A percentile compares a stretch with the other conserved stretches of the same genome.
phyloP scores from a whole-genome alignment of 2,888 invertebrate genomes.

The Hermaeophaga mercurialis region DNA sequence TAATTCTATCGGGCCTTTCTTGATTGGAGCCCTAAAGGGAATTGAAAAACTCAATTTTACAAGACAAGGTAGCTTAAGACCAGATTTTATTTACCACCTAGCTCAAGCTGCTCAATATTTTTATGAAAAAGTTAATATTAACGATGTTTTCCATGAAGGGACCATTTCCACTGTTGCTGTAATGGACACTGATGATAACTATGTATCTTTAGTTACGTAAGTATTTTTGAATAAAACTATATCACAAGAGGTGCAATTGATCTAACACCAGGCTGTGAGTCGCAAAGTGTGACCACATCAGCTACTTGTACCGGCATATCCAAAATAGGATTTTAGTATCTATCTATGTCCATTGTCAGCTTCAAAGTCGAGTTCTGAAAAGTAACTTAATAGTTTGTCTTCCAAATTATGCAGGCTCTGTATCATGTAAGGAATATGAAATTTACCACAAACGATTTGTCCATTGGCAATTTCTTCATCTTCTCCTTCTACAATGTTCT shows the following conservation, averaged over 20 bases:
- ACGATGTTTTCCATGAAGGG: slow-evolving; percentile 51
- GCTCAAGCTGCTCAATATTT: slow-evolving; percentile 48
- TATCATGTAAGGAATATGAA: too few species aligned
- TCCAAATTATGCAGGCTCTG: too few species aligned
- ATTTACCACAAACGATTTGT: too few species aligned
- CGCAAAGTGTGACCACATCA: too few species aligned
- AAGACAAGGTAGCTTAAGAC: slow-evolving; percentile 38
- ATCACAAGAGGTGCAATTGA: not conserved
- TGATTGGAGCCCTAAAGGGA: slow-evolving; percentile 48
- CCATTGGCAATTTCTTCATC: too few species aligned
- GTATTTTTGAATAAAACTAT: slow-evolving; percentile 48
- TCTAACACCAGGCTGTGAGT: too few species aligned
- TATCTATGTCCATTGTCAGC: too few species aligned
- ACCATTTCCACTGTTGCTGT: slow-evolving; percentile 67
- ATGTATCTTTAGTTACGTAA: slow-evolving; percentile 72
- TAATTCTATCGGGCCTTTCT: slow-evolving; percentile 48
- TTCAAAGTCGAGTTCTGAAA: too few species aligned
- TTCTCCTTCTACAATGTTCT: too few species aligned
- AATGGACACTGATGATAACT: slow-evolving; percentile 69
- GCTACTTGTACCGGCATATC: too few species aligned
- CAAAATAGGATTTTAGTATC: too few species aligned
- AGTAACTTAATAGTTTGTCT: too few species aligned
- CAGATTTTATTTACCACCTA: slow-evolving; percentile 47
- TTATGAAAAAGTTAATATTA: slow-evolving; percentile 48
- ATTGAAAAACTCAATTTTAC: slow-evolving; percentile 50